Percentiles rank a stretch among this genome's conserved stretches.
Evolutionary conservation across 2,888 invertebrate species (phyloP).

Genomic region (Agriopis leucophaearia): DNA sequence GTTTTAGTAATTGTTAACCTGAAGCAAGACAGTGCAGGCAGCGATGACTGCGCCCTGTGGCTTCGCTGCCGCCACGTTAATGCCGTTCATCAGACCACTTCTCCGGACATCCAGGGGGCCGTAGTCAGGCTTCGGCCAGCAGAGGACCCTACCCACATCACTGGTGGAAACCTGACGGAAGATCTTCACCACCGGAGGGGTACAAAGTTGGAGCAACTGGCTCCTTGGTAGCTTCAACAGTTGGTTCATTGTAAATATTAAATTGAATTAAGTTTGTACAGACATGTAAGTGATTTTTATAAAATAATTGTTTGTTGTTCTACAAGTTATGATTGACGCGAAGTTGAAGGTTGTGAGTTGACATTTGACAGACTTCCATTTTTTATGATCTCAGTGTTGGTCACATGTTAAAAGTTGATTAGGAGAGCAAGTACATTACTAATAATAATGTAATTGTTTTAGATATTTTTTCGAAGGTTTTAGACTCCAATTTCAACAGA

Average conservation of each 20-base stretch:
- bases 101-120: conserved; percentile 69
- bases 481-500: no score
- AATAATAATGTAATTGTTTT: no score
- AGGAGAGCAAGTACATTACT: no score
- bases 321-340: background rate
- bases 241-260: background rate
- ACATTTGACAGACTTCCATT: background rate
- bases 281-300: background rate
- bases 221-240: background rate
- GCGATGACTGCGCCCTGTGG: conserved; percentile 62
- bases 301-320: background rate
- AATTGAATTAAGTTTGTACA: background rate
- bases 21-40: conserved; percentile 75
- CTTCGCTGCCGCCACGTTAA: conserved; percentile 63
- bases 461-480: no score
- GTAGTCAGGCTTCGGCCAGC: conserved; percentile 60
- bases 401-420: no score
- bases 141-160: conserved; percentile 23
- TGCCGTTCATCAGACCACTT: conserved; percentile 66
- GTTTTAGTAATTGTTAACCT: conserved; percentile 55
- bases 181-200: background rate
- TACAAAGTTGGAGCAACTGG: background rate
- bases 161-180: conserved; percentile 48
- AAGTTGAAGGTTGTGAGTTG: background rate
- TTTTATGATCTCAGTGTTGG: background rate